Evolutionary conservation across 2,888 invertebrate genomes (phyloP).

Genomic region (Nycteola revayana): DNA sequence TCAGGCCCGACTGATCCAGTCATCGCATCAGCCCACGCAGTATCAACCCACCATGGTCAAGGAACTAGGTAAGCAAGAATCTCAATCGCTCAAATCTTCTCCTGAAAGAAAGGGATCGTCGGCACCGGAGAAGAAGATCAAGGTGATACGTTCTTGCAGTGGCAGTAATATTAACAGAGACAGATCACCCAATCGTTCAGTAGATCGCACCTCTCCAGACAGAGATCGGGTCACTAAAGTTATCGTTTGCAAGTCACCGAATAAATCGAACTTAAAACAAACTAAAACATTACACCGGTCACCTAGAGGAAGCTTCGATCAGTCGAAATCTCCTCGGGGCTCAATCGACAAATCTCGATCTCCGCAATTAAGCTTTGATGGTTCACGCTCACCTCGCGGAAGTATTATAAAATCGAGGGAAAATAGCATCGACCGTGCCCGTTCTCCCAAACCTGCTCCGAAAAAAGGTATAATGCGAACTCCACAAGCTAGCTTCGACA

Average conservation of each 20-base stretch:
- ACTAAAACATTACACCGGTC: slow-evolving; percentile 70
- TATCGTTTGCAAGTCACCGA: slow-evolving; percentile 76
- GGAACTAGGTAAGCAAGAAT: slow-evolving; percentile 91
- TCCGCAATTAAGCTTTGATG: slow-evolving; percentile 82
- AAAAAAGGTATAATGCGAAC: slow-evolving; percentile 79
- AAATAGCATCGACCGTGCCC: slow-evolving; percentile 66
- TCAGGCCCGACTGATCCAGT: slow-evolving; percentile 95
- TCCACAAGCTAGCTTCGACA: slow-evolving; percentile 75
- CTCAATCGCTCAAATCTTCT: slow-evolving; percentile 77
- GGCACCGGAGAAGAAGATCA: slow-evolving; percentile 62
- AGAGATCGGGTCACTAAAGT: slow-evolving; percentile 75
- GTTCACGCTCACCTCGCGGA: slow-evolving; percentile 70
- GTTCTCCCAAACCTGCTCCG: slow-evolving; percentile 73
- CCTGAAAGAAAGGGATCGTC: slow-evolving; percentile 62
- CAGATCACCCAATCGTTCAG: slow-evolving; percentile 62
- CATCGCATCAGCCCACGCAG: slow-evolving; percentile 95
- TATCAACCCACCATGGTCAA: slow-evolving; percentile 94
- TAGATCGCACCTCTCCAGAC: slow-evolving; percentile 58
- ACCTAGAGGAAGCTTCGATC: slow-evolving; percentile 79
- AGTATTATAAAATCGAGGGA: slow-evolving; percentile 77
- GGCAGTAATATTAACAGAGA: slow-evolving; percentile 74
- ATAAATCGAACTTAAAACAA: slow-evolving; percentile 72
- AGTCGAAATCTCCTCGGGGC: slow-evolving; percentile 75
- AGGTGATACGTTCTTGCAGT: slow-evolving; percentile 80
- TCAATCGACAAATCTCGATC: slow-evolving; percentile 82